Percentiles rank a stretch among this genome's conserved stretches.
These are phyloP conservation scores for Chroicocephalus ridibundus DNA, from an alignment of 2,113 vertebrate species.

Conservation along the genomic window DNA sequence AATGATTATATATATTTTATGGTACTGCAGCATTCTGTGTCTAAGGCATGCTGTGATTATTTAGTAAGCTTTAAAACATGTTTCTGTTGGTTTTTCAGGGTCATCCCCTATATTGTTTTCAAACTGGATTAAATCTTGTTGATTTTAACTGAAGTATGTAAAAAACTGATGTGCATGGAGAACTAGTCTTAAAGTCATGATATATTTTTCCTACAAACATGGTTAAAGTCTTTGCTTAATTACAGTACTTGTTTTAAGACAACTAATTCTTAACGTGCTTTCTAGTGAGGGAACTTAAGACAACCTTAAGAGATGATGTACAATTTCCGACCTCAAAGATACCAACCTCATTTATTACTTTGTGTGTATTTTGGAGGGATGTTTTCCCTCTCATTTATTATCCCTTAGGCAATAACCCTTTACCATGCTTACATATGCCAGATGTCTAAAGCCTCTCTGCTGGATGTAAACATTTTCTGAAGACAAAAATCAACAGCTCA, in stretches of 20 bases:
- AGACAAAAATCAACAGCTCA: slow-evolving; percentile 57
- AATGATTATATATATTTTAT: neutral
- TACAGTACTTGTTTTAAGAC: neutral
- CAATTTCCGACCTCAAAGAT: neutral
- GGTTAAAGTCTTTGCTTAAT: neutral
- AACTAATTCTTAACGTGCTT: neutral
- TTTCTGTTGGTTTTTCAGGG: neutral
- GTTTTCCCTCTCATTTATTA: neutral
- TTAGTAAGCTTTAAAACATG: neutral
- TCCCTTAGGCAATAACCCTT: slow-evolving; percentile 39
- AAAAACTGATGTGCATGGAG: neutral
- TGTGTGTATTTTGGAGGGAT: neutral
- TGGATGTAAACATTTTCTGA: slow-evolving; percentile 55
- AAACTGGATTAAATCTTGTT: neutral
- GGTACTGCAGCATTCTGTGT: neutral
- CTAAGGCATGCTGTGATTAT: neutral
- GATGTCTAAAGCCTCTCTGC: slow-evolving; percentile 42
- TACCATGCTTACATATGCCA: slow-evolving; percentile 17
- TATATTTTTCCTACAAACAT: neutral
- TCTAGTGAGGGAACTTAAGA: neutral
- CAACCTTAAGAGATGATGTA: neutral
- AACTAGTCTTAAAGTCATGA: neutral
- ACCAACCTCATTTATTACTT: neutral
- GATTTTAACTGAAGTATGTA: neutral
- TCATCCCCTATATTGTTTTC: neutral